Base-by-base conservation (phyloP, 2,113 vertebrate genomes). In the Rafetus swinhoei region DNA sequence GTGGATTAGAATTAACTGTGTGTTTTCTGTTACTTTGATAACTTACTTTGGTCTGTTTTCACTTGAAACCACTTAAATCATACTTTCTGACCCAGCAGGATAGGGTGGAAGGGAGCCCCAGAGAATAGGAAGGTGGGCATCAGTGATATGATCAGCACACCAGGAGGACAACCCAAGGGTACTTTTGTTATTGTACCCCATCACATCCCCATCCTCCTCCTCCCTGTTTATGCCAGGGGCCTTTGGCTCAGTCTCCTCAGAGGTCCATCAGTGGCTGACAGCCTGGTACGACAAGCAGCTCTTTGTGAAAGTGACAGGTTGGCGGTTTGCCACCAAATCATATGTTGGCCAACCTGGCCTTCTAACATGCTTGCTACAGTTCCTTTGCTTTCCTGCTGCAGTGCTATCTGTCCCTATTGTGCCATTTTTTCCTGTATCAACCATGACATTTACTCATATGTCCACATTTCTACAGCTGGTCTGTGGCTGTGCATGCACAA, bases 201-300 rank as follows among this genome's bases (percentile, higher is more conserved):
- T 45, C 39, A 45, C 39, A 45, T 45, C 15, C 56, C 12, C 52
- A 76, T 0, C 0, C 24, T 79, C 27, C 45, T 60, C 21, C 1
- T 65, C 29, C 7, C 62, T 32, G 62, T 65, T 65, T 13, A 65
- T 65, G 13, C 14, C 62, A 65, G 27, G 29, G 62, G 62, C 62
- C 62, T 16, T 14, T 65, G 29, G 62, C 29, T 65, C 29, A 65
- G 29, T 6, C 29, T 65, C 62, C 62, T 29, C 59, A 62, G 59
- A 62, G 59, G 59, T 62, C 29, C 27, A 62, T 27, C 25, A 27
- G 59, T 24, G 22, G 22, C 25, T 5, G 25, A 27, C 24, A 10
- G 57, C 59, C 27, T 62, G 27, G 7, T 32, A 65, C 32, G 14
- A 29, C 62, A 65, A 32, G 62, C 62, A 65, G 29, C 29, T 16